Percentiles rank a stretch among this genome's conserved stretches.
Conservation (phyloP, 1,140 invertebrate genomes). For the Bombus ignitus region DNA sequence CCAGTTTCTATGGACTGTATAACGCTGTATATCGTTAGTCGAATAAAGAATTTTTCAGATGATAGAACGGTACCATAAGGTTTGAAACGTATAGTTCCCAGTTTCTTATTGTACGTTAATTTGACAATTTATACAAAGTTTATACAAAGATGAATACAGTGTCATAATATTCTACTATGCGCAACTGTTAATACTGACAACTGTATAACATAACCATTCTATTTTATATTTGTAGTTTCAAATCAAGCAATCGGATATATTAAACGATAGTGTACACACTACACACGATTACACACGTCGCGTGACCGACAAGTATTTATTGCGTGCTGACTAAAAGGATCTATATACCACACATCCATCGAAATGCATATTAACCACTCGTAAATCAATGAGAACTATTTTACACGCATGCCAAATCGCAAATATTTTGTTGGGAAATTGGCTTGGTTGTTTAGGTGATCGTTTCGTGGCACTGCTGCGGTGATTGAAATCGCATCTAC, state of each 20-base stretch:
- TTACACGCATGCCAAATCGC: not conserved
- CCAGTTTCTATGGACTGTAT: not conserved
- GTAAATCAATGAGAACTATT: not conserved
- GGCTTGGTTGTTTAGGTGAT: not conserved
- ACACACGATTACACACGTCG: not conserved
- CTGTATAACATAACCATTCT: not conserved
- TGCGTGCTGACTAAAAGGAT: not conserved
- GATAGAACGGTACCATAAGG: too few species aligned
- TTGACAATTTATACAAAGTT: too few species aligned
- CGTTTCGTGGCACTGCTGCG: not conserved
- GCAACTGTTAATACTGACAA: not conserved
- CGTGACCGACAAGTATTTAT: not conserved
- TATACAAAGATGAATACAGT: too few species aligned
- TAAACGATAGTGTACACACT: not conserved
- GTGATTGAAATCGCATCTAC: not conserved
- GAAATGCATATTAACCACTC: not conserved
- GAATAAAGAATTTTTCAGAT: too few species aligned
- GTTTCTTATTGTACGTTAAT: too few species aligned
- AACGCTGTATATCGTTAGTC: not conserved
- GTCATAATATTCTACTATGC: too few species aligned
- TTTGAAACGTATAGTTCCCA: too few species aligned
- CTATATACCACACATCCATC: not conserved
- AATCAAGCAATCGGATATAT: not conserved
- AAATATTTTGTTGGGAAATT: conserved; percentile 1
- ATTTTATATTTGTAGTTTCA: not conserved